Base-by-base conservation (phyloP, 92 coral and sea anemone genomes). In the Nematostella vectensis region DNA sequence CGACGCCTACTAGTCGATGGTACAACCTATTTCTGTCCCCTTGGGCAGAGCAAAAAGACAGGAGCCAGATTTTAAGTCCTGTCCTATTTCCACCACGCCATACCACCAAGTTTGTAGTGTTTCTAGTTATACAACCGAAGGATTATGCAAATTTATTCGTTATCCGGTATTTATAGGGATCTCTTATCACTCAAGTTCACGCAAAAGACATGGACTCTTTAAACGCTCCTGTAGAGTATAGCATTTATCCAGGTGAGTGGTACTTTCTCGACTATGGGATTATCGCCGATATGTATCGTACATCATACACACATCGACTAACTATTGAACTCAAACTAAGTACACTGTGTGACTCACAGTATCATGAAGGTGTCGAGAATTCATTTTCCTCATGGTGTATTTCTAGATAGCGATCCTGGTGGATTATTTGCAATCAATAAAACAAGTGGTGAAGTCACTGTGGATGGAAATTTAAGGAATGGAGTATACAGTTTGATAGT, bases 131-230 rank as follows among this genome's bases (percentile, higher is more conserved):
- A n/a, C n/a, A n/a, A n/a, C n/a, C n/a, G n/a, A n/a, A n/a, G n/a
- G n/a, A n/a, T n/a, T n/a, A n/a, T n/a, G n/a, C n/a, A n/a, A n/a
- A n/a, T n/a, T n/a, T n/a, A n/a, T n/a, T n/a, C n/a, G n/a, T n/a
- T n/a, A n/a, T n/a, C n/a, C n/a, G n/a, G n/a, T n/a, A n/a, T n/a
- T n/a, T 45, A 10, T 55, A 75, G 76, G 82, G 76, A 26, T 23
- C 36, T 25, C 59, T 54, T n/a, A 29, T 75, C 12, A 48, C 51
- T 16, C 56, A 44, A 36, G 82, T 75, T 20, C 70, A 54, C 48
- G 82, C 82, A 11, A 52, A 54, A 25, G 82, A 75, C 42, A 56
- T 52, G 48, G 82, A 75, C 29, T 26, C 67, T 1, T 25, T 59
- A 15, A 55, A 71, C 45, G 78, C 50, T 54, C 52, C 70, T 10